Evolutionary conservation across 2,797 vertebrate species (phyloP), one percentile per base, ranked within the genome.

Genomic region (Gymnoscopelus microlampas): DNA sequence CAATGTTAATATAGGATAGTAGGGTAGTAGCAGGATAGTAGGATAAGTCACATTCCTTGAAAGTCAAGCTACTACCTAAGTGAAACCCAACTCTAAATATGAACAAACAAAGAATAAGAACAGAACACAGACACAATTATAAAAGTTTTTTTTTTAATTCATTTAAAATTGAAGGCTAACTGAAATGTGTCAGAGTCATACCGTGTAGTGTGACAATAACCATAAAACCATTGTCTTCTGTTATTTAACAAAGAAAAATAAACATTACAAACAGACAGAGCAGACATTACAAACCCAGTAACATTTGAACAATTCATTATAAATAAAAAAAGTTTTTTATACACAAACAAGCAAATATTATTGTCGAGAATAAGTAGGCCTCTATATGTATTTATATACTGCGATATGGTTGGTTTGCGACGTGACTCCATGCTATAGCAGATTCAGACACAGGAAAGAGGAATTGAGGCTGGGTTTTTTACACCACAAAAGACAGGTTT

Each of bases 151-250:
- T 89, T 79, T 88, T 90, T 91, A 89, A 89, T 90, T 91, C 24
- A 5, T 87, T 85, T 86, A 77, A 86, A 89, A 87, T 82, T 67
- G 73, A 87, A 88, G 84, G 78, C 83, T 91, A 91, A 91, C 68
- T 92, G 92, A 91, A 92, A 91, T 89, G 92, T 90, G 81, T 92
- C 79, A 58, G 86, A 91, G 91, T 89, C 78, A 88, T 84, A 88
- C 79, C 81, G 70, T 80, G 82, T 84, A 90, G 78, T 72, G 84
- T 79, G 78, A 85, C 80, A 79, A 78, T 79, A 83, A 86, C 63
- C 59, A 87, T 67, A 79, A 87, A 74, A 79, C 65, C 85, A 83
- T 71, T 73, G 79, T 84, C 75, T 82, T 79, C 74, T 78, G 85
- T 81, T 84, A 44, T 70, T 78, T 61, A 86, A 78, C 77, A 84